Conservation (phyloP, 1,140 invertebrate genomes). For the Aphelenchoides besseyi region DNA sequence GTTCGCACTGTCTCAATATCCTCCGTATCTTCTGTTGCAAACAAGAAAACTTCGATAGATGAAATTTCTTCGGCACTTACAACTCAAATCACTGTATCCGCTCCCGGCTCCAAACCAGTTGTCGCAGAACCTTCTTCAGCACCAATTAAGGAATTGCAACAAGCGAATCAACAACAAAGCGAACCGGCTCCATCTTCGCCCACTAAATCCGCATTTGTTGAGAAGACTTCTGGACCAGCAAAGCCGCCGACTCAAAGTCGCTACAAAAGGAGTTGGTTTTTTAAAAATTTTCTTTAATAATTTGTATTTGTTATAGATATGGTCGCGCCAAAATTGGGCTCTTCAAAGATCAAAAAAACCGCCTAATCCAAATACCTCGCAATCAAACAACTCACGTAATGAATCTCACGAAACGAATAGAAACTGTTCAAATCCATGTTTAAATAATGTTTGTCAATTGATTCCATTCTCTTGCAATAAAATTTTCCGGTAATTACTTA, state of each 20-base stretch:
- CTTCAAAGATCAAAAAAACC: neutral
- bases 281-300: neutral
- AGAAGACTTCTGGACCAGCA: neutral
- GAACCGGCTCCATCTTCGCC: neutral
- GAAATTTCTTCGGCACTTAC: neutral
- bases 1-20: conserved; percentile 1
- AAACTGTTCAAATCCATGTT: too few relatives aligned
- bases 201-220: conserved; percentile 2
- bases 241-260: conserved; percentile 3
- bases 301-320: conserved; percentile 16
- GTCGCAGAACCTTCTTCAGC: conserved; percentile 98
- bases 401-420: too few relatives aligned
- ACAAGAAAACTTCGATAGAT: neutral
- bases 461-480: too few relatives aligned
- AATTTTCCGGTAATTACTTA: too few relatives aligned
- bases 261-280: conserved; percentile 16
- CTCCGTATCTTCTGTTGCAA: neutral
- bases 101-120: conserved; percentile 83
- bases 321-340: conserved; percentile 9
- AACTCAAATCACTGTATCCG: conserved; percentile 67
- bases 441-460: too few relatives aligned
- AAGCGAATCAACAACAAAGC: neutral
- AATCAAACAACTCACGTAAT: too few relatives aligned
- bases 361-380: too few relatives aligned
- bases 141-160: conserved; percentile 79